phyloP scores from a whole-genome alignment of 2,113 vertebrate genomes.

The Australoheros scitulus region DNA sequence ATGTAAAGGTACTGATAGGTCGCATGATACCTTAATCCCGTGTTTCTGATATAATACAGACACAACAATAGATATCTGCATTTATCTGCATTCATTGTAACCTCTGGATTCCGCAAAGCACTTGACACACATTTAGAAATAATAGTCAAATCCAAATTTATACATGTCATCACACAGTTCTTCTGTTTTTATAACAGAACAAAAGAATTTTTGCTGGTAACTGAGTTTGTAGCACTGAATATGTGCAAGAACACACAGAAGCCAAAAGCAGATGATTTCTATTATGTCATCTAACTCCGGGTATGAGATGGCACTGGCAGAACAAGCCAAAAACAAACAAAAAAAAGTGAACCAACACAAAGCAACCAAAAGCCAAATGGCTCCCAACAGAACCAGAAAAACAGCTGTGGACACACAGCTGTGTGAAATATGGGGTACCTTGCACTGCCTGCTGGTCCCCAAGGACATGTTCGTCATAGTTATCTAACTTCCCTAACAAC shows the following conservation, averaged over 20 bases:
- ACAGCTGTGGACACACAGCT: constrained; percentile 69
- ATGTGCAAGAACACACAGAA: background rate
- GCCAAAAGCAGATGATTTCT: constrained; percentile 28
- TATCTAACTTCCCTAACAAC: constrained; percentile 42
- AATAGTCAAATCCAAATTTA: background rate
- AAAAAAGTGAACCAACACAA: background rate
- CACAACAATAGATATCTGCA: background rate
- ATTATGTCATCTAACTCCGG: constrained; percentile 20
- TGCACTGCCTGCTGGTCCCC: constrained; percentile 35
- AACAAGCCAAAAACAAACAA: constrained; percentile 28
- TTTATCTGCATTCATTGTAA: no score
- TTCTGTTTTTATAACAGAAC: background rate
- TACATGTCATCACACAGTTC: background rate
- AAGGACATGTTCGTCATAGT: constrained; percentile 42
- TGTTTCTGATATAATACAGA: background rate
- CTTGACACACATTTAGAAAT: background rate
- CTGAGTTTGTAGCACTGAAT: background rate
- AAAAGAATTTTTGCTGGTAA: background rate
- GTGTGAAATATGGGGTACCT: constrained; percentile 54
- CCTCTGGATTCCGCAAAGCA: background rate
- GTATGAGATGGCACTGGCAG: constrained; percentile 25
- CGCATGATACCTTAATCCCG: background rate
- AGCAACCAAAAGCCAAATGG: constrained; percentile 1
- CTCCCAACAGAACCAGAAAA: constrained; percentile 44
- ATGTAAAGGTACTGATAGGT: background rate